phyloP scores from a whole-genome alignment of 2,113 vertebrate genomes.

The Chiloscyllium plagiosum region DNA sequence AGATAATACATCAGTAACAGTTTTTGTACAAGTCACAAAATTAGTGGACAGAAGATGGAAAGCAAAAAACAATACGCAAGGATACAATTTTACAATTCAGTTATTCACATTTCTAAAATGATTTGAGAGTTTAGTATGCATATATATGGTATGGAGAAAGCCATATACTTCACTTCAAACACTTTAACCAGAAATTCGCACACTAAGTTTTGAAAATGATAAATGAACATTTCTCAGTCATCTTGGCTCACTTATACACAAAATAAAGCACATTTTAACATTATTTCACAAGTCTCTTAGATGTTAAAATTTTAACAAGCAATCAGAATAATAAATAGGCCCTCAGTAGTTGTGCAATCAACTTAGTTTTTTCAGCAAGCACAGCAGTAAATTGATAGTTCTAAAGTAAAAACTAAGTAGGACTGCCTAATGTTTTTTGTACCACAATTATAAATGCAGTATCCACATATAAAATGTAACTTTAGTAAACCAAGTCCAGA shows the following conservation, averaged over 20 bases:
- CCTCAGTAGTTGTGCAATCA: not conserved
- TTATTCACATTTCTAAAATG: conserved; percentile 21
- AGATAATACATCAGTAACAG: not conserved
- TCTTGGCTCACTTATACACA: conserved; percentile 1
- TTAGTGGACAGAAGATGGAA: not conserved
- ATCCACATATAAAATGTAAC: not conserved
- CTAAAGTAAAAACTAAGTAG: not conserved
- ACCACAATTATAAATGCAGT: conserved; percentile 11
- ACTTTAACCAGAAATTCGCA: not conserved
- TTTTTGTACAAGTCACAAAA: conserved; percentile 24
- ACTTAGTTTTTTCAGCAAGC: not conserved
- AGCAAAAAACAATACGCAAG: not conserved
- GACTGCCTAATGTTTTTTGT: not conserved
- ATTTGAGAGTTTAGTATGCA: conserved; percentile 6
- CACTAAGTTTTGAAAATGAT: conserved; percentile 1
- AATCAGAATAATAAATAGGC: not conserved
- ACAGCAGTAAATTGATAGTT: not conserved
- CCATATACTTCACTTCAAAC: not conserved
- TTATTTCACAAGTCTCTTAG: not conserved
- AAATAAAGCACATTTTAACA: not conserved
- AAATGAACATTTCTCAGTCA: not conserved
- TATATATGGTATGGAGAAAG: not conserved
- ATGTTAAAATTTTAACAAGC: conserved; percentile 10
- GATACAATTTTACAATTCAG: conserved; percentile 7
- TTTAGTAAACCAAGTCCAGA: not conserved